A percentile compares a stretch with the other conserved stretches of the same genome.
These are phyloP conservation scores for Galerucella nymphaeae DNA, from an alignment of 2,888 invertebrate genomes.

Conservation along the genomic window DNA sequence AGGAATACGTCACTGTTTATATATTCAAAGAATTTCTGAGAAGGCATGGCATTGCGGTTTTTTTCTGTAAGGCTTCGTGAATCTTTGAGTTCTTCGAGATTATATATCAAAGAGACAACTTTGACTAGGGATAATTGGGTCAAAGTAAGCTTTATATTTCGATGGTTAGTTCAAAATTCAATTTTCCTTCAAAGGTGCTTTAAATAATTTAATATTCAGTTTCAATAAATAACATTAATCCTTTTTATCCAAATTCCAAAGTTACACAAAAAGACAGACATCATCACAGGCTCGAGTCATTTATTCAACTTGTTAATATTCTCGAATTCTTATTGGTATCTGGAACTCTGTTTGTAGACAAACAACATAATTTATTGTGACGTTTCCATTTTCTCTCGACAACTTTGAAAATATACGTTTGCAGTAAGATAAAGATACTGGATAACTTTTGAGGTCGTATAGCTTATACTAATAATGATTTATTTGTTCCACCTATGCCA, in stretches of 20 bases:
- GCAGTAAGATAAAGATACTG: slow-evolving; percentile 49
- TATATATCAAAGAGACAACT: neutral
- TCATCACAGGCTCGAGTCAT: slow-evolving; percentile 41
- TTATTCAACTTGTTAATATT: slow-evolving; percentile 48
- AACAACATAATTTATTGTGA: slow-evolving; percentile 57
- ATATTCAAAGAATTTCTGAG: slow-evolving; percentile 27
- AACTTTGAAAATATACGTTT: slow-evolving; percentile 49
- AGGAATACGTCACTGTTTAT: slow-evolving; percentile 23
- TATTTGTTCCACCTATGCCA: slow-evolving; percentile 39
- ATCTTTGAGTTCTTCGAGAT: neutral
- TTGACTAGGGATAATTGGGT: neutral
- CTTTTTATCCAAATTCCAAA: neutral
- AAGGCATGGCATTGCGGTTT: neutral
- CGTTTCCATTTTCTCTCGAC: slow-evolving; percentile 55
- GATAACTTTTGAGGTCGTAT: slow-evolving; percentile 42
- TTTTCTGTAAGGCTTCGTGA: neutral
- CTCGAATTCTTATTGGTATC: slow-evolving; percentile 48
- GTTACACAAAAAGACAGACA: slow-evolving; percentile 5
- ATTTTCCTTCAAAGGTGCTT: neutral
- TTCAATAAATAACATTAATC: no score
- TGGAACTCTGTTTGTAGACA: slow-evolving; percentile 47
- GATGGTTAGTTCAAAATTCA: neutral
- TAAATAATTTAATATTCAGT: neutral
- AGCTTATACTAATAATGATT: slow-evolving; percentile 44
- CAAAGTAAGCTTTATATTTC: neutral